Evolutionary conservation across 2,888 invertebrate species (phyloP).

Genomic region (Arctia plantaginis): DNA sequence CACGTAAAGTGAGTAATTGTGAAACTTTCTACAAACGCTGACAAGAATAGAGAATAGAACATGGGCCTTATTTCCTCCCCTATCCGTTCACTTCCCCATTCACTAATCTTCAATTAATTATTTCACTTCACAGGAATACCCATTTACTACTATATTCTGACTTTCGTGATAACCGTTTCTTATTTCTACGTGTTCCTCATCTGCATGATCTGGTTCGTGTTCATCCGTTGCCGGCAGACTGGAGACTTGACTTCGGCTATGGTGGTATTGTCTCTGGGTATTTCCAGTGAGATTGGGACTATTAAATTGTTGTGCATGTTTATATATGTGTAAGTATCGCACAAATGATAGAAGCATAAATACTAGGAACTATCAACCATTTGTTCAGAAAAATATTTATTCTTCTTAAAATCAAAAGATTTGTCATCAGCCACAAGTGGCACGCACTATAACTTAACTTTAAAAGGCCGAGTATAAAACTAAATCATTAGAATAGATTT

Average conservation of each 20-base stretch:
- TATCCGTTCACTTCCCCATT: too few relatives aligned
- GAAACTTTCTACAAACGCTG: too few relatives aligned
- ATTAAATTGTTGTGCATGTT: slow-evolving; percentile 50
- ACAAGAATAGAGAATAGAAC: too few relatives aligned
- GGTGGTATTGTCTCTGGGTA: slow-evolving; percentile 47
- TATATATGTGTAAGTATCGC: slow-evolving; percentile 41
- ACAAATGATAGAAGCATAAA: background rate
- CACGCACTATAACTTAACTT: too few relatives aligned
- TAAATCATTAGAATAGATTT: too few relatives aligned
- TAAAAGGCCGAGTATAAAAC: too few relatives aligned
- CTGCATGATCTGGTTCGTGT: slow-evolving; percentile 54
- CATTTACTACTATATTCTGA: slow-evolving; percentile 36
- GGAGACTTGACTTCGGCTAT: slow-evolving; percentile 43
- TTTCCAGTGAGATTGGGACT: slow-evolving; percentile 49
- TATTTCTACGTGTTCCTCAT: slow-evolving; percentile 55
- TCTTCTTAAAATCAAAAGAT: too few relatives aligned
- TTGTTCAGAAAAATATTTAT: background rate
- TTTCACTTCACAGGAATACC: slow-evolving; percentile 3
- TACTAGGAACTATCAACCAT: background rate
- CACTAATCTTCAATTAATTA: background rate
- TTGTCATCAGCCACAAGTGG: too few relatives aligned
- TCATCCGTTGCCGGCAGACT: slow-evolving; percentile 39
- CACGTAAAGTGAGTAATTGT: too few relatives aligned
- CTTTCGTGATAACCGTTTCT: slow-evolving; percentile 15
- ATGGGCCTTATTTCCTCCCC: too few relatives aligned